Conservation (phyloP, 2,113 vertebrate species). For the Paratilapia polleni region DNA sequence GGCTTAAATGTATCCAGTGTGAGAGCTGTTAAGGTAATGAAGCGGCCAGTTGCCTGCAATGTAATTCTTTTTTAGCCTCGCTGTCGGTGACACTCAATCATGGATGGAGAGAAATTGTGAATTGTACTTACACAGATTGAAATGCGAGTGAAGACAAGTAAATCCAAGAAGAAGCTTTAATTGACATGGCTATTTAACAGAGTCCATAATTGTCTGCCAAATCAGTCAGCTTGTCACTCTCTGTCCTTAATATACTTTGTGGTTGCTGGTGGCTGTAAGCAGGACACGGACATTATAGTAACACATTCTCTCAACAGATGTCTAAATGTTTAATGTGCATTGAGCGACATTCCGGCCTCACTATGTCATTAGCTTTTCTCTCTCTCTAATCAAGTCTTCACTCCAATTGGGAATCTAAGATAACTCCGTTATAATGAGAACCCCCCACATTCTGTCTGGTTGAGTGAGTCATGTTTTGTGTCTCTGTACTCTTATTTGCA, state of each 20-base stretch:
- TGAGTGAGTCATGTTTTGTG: slow-evolving; percentile 61
- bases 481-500: slow-evolving; percentile 46
- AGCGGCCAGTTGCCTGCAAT: background rate
- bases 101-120: slow-evolving; percentile 48
- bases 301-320: slow-evolving; percentile 63
- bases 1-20: background rate
- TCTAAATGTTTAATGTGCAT: slow-evolving; percentile 79
- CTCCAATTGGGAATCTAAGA: slow-evolving; percentile 57
- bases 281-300: slow-evolving; percentile 50
- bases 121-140: slow-evolving; percentile 48
- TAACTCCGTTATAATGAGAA: slow-evolving; percentile 73
- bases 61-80: slow-evolving; percentile 1
- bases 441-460: slow-evolving; percentile 60
- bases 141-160: slow-evolving; percentile 47
- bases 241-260: slow-evolving; percentile 21
- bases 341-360: slow-evolving; percentile 68
- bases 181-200: slow-evolving; percentile 54
- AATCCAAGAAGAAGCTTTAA: slow-evolving; percentile 48
- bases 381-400: slow-evolving; percentile 71
- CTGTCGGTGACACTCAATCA: slow-evolving; percentile 33
- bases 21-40: slow-evolving; percentile 31
- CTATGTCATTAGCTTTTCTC: slow-evolving; percentile 67
- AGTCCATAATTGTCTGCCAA: slow-evolving; percentile 53
- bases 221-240: slow-evolving; percentile 52
- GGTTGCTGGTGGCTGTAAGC: slow-evolving; percentile 40